These are phyloP conservation scores for Coracias cyanogaster DNA, from an alignment of 2,797 vertebrate genomes.

Conservation along the genomic window DNA sequence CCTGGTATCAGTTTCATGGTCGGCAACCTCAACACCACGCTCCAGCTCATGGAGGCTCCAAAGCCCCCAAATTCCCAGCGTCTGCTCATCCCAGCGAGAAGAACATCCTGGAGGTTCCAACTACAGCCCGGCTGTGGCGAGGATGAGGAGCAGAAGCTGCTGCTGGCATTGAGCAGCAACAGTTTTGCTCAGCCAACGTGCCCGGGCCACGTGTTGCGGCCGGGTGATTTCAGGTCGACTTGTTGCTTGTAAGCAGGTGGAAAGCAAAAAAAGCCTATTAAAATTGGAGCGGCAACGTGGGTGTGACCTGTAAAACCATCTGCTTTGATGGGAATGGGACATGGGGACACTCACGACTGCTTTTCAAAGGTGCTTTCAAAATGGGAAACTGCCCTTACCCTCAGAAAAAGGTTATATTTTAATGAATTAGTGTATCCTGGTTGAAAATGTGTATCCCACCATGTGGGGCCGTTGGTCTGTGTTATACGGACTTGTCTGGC, in stretches of 20 bases:
- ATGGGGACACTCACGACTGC: not conserved
- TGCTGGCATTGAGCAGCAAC: not conserved
- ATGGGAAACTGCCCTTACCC: not conserved
- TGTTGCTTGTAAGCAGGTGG: not conserved
- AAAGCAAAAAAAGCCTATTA: not conserved
- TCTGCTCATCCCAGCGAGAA: rapidly evolving
- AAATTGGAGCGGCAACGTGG: not conserved
- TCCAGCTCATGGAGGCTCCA: not conserved
- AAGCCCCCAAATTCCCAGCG: not conserved
- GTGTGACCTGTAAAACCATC: not conserved
- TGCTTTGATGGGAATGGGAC: rapidly evolving
- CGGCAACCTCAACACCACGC: rapidly evolving
- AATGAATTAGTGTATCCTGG: not conserved
- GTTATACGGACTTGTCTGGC: no score
- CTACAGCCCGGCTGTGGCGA: not conserved
- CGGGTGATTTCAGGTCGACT: not conserved
- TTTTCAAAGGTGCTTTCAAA: not conserved
- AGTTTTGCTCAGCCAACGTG: not conserved
- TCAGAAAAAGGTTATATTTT: not conserved
- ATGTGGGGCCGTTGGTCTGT: rapidly evolving
- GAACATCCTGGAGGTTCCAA: not conserved
- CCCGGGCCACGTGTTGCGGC: not conserved
- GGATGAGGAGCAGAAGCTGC: not conserved
- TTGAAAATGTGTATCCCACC: not conserved
- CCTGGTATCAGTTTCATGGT: rapidly evolving